Base-by-base conservation (phyloP, 2,113 vertebrate genomes). In the Lota lota region DNA sequence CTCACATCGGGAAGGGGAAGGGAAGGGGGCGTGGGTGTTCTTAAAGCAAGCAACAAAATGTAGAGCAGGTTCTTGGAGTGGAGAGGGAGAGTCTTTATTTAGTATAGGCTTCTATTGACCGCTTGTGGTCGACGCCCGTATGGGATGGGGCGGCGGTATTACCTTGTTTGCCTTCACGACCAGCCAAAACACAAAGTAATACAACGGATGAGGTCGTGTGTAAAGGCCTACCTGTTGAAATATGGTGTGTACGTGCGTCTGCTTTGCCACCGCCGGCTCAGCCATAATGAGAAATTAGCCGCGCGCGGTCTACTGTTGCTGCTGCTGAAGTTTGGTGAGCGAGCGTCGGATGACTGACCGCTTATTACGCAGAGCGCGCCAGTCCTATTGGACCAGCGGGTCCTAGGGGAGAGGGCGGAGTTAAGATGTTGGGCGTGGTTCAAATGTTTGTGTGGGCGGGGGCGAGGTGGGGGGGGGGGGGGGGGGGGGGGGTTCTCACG, bases 1-100 rank as follows among this genome's bases (percentile, higher is more conserved):
- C 19, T 61, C 63, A 70, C 70, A 82, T 83, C 82, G 71, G 81
- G 19, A 66, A 75, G 79, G 79, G 73, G 68, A 86, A 82, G 78
- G 60, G 54, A 7, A 1, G 7, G 40, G 40, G 12, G 40, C 1
- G 36, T 4, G 67, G 80, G 76, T 81, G 79, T 77, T 69, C 33
- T 54, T 18, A 18, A 18, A 54, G 33, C 2, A 28, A 28, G 11
- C 28, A 5, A 28, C 28, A 28, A 28, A 28, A 28, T 28, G 28
- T 28, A 28, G 28, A 28, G 28, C 28, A 28, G 28, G 28, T 28
- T 28, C 28, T 28, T 28, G 28, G 28, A 28, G 28, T 3, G 28
- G 28, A 28, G 28, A 28, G 28, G 28, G 4, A 28, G 28, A 28
- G 28, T 28, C 28, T 28, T 28, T 28, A 28, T 28, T 28, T 28